Conservation (phyloP, 2,113 vertebrate species). For the Corydoras maculifer region DNA sequence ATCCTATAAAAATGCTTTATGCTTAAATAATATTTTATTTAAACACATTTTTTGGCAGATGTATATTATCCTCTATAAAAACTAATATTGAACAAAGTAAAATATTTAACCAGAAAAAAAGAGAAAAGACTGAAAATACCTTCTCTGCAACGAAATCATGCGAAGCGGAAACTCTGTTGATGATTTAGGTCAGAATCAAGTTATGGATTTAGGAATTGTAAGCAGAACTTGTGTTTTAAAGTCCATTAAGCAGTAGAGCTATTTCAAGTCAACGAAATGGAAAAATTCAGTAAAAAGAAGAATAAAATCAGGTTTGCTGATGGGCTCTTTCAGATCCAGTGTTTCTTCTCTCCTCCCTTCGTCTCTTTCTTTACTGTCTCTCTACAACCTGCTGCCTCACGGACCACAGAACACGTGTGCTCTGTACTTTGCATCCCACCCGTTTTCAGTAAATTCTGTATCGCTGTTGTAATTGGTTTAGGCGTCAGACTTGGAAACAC, state of each 20-base stretch:
- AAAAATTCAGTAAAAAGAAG: background rate
- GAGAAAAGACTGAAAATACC: background rate
- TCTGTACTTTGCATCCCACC: background rate
- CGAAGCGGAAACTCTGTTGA: background rate
- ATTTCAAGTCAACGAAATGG: background rate
- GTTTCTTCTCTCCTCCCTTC: background rate
- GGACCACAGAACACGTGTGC: background rate
- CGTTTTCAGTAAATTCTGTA: background rate
- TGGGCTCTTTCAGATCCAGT: background rate
- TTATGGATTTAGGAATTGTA: background rate
- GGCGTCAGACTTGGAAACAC: background rate
- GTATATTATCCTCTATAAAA: too few species aligned
- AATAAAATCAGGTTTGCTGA: background rate
- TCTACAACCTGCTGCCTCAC: background rate
- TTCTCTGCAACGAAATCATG: background rate
- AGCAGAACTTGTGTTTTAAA: background rate
- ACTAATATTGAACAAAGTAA: too few species aligned
- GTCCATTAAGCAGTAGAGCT: background rate
- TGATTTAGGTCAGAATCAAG: too few species aligned
- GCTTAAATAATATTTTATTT: too few species aligned
- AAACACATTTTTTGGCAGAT: too few species aligned
- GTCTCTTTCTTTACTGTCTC: background rate
- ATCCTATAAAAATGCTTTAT: background rate
- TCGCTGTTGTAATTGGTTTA: too few species aligned
- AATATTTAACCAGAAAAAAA: background rate